These are phyloP conservation scores for Eolophus roseicapilla DNA, from an alignment of 2,113 vertebrate genomes.

Conservation along the genomic window DNA sequence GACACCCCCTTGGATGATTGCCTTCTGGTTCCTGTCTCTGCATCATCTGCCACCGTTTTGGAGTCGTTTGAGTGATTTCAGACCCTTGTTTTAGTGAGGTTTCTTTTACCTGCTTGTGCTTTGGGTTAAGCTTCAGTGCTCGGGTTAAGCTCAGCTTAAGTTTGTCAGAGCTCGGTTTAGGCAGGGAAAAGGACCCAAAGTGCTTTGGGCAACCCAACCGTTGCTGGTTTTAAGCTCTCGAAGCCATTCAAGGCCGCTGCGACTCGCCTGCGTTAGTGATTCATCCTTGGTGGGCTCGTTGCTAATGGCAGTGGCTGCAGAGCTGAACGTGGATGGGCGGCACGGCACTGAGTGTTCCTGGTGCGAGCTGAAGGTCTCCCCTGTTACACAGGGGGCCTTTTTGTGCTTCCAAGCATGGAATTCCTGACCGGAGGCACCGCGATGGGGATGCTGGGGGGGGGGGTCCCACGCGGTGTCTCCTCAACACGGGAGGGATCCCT, in stretches of 20 bases:
- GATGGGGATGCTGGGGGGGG: too few relatives aligned
- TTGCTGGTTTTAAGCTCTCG: fast-evolving
- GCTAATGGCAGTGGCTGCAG: fast-evolving
- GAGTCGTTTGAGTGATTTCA: not conserved
- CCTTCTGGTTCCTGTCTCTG: not conserved
- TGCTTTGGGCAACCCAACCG: not conserved
- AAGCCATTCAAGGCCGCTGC: too few relatives aligned
- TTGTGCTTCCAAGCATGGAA: not conserved
- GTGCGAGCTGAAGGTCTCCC: not conserved
- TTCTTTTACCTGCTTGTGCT: not conserved
- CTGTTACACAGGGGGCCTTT: not conserved
- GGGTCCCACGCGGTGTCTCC: too few relatives aligned
- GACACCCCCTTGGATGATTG: not conserved
- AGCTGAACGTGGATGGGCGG: too few relatives aligned
- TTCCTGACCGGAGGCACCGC: not conserved
- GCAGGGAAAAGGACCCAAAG: not conserved
- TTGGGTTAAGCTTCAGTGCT: not conserved
- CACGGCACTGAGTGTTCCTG: not conserved
- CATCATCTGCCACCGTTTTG: fast-evolving
- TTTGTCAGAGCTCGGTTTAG: too few relatives aligned
- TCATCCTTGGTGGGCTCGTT: not conserved
- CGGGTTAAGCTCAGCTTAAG: not conserved
- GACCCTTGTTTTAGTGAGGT: fast-evolving
- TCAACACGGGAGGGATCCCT: not conserved
- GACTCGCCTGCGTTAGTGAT: too few relatives aligned